Conservation (phyloP, 1,140 invertebrate genomes). For the Lasaia peninsularis region DNA sequence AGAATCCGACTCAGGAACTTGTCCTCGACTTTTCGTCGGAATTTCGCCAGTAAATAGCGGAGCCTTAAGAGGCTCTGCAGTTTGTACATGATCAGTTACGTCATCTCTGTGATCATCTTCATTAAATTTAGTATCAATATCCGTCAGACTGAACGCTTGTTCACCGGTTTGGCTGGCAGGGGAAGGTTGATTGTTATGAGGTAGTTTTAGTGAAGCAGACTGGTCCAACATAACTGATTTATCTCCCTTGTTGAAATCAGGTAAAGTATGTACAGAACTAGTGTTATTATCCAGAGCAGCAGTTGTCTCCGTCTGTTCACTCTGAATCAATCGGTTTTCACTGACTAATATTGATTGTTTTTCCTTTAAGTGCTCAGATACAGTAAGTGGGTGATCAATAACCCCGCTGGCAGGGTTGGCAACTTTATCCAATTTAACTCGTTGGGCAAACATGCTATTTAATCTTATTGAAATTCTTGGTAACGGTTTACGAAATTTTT, state of each 20-base stretch:
- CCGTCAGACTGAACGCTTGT: neutral
- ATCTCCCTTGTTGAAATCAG: neutral
- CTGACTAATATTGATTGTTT: constrained; percentile 1
- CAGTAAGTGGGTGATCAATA: neutral
- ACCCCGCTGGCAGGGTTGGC: neutral
- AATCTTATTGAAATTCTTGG: neutral
- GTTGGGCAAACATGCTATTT: neutral
- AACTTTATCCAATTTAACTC: neutral
- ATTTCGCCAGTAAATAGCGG: neutral
- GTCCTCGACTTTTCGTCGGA: neutral
- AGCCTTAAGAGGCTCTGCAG: neutral
- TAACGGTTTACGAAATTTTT: neutral
- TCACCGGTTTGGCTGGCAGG: neutral
- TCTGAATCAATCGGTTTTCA: neutral
- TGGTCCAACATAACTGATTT: neutral
- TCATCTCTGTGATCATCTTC: neutral
- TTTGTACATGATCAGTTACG: neutral
- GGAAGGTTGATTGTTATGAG: neutral
- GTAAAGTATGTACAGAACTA: neutral
- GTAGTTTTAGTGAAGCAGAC: neutral
- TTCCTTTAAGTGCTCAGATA: neutral
- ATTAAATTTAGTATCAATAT: neutral
- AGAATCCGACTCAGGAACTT: constrained; percentile 1
- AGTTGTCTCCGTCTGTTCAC: neutral
- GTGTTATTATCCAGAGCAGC: neutral